phyloP scores from a whole-genome alignment of 2,113 vertebrate genomes.

The Apteryx owenii region DNA sequence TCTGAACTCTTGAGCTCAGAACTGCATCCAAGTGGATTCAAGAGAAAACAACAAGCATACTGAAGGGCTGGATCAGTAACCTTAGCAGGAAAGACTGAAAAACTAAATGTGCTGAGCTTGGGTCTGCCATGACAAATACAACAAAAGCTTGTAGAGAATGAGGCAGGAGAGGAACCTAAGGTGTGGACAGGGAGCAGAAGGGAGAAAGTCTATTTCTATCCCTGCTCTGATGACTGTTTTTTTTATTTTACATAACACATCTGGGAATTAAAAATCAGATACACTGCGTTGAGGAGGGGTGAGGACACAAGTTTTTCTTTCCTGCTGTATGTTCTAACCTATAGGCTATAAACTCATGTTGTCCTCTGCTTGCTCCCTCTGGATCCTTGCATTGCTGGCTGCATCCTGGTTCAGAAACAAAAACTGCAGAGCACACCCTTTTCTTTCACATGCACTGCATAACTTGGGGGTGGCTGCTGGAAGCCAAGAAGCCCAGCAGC shows the following conservation, averaged over 20 bases:
- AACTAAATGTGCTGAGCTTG: background rate
- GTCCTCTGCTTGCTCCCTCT: background rate
- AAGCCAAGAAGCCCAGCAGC: background rate
- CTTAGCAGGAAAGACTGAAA: background rate
- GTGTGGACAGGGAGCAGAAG: background rate
- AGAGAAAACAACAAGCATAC: fast-evolving
- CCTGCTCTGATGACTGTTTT: background rate
- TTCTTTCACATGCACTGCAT: fast-evolving
- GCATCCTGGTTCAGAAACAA: background rate
- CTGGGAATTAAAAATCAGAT: background rate
- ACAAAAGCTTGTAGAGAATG: background rate
- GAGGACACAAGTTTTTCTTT: background rate
- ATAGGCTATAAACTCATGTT: background rate
- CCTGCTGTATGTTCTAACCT: background rate
- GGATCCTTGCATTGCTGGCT: background rate
- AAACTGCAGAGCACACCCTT: background rate
- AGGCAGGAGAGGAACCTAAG: background rate
- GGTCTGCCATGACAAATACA: background rate
- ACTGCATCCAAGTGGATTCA: background rate
- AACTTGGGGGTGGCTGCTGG: fast-evolving
- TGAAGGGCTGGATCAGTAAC: background rate
- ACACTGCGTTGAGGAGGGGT: background rate
- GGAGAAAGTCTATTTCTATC: background rate
- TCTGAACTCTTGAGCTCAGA: background rate
- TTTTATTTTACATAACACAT: background rate